These are phyloP conservation scores for Poliocrania exsul DNA, from an alignment of 2,797 vertebrate genomes.

Conservation along the genomic window DNA sequence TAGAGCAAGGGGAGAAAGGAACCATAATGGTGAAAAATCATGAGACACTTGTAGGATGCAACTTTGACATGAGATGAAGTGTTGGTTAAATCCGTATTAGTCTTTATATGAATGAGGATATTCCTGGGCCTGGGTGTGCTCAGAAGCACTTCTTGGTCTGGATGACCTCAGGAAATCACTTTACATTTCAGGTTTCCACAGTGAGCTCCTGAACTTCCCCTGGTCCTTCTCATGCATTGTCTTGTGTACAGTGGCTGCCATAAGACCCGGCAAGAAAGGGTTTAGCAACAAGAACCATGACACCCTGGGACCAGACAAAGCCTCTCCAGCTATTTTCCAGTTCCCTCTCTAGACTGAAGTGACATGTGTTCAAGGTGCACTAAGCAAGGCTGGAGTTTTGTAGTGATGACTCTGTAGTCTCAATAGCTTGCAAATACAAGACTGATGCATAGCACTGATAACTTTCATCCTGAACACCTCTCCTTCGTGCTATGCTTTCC, in stretches of 20 bases:
- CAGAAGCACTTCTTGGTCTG: not conserved
- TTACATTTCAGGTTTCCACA: not conserved
- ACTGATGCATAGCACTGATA: not conserved
- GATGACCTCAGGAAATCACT: not conserved
- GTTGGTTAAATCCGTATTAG: not conserved
- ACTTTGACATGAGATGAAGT: not conserved
- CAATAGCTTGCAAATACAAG: not conserved
- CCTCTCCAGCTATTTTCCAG: not conserved
- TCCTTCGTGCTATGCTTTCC: not conserved
- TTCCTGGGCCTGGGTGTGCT: not conserved
- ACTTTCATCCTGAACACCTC: not conserved
- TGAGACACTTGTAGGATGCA: not conserved
- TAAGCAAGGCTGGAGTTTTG: not conserved
- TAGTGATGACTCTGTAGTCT: not conserved
- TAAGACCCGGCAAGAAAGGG: not conserved
- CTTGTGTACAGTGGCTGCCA: not conserved
- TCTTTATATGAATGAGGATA: not conserved
- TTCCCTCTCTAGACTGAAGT: not conserved
- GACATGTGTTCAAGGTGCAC: fast-evolving
- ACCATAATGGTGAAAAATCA: not conserved
- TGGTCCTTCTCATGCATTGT: not conserved
- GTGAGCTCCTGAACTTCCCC: not conserved
- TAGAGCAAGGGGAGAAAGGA: not conserved
- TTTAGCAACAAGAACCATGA: not conserved
- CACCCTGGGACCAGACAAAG: not conserved